Evolutionary conservation across 1,140 invertebrate species (phyloP).

Genomic region (Platorchestia sp.): DNA sequence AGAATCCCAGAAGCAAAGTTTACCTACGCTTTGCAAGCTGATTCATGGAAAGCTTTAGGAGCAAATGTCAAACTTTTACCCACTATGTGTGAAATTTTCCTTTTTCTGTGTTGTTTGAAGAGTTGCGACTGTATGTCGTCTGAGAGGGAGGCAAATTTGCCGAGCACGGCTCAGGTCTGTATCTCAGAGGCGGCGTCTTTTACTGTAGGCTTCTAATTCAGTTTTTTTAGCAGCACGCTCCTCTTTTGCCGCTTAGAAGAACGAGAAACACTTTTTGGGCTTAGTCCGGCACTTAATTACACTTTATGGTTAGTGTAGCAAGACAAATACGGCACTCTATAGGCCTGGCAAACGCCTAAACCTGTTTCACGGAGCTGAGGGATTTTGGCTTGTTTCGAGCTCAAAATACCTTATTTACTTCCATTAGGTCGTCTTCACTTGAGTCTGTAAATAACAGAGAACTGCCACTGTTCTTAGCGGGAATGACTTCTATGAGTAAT

Average conservation of each 20-base stretch:
- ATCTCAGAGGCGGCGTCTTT: background rate
- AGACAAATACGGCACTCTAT: slow-evolving; percentile 41
- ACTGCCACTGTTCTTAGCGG: background rate
- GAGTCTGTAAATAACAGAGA: background rate
- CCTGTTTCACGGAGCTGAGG: background rate
- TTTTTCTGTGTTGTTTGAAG: slow-evolving; percentile 21
- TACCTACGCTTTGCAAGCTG: background rate
- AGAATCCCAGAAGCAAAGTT: background rate
- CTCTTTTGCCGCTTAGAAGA: slow-evolving; percentile 40
- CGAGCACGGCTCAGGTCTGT: background rate
- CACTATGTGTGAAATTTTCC: background rate
- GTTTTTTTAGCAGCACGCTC: slow-evolving; percentile 1
- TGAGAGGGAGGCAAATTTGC: background rate
- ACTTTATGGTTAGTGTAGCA: slow-evolving; percentile 39
- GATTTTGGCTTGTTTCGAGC: background rate
- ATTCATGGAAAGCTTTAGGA: background rate
- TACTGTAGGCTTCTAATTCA: slow-evolving; percentile 4
- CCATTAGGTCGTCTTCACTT: background rate
- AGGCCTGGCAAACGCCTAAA: background rate
- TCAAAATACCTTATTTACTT: background rate
- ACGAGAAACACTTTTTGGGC: slow-evolving; percentile 16
- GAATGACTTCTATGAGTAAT: background rate
- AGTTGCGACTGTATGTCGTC: background rate
- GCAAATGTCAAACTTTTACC: background rate
- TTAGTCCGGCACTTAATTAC: slow-evolving; percentile 39